Evolutionary conservation across 1,140 invertebrate species (phyloP).

Genomic region (Teleogryllus occipitalis): DNA sequence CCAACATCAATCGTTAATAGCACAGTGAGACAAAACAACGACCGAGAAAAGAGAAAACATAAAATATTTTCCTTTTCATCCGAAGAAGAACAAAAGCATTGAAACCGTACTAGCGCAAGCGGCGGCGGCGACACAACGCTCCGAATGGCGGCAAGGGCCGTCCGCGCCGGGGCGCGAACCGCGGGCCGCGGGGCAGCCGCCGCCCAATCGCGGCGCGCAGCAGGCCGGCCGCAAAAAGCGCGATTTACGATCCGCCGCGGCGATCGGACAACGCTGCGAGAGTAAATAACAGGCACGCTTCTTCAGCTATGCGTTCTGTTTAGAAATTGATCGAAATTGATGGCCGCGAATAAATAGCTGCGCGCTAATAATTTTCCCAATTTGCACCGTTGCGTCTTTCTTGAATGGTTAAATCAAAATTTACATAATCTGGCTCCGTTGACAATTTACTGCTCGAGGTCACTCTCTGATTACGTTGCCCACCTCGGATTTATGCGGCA

Average conservation of each 20-base stretch:
- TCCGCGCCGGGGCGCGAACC: neutral
- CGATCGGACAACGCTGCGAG: neutral
- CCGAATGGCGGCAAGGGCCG: too few species aligned
- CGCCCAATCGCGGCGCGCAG: neutral
- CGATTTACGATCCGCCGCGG: neutral
- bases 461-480: neutral
- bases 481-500: neutral
- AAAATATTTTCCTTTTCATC: too few species aligned
- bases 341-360: neutral
- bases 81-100: too few species aligned
- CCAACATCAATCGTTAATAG: too few species aligned
- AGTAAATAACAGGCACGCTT: neutral
- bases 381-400: slow-evolving; percentile 1
- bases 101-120: too few species aligned
- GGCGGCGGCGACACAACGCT: too few species aligned
- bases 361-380: neutral
- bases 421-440: neutral
- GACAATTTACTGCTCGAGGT: neutral
- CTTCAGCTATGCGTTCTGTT: slow-evolving; percentile 3
- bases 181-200: neutral
- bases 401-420: slow-evolving; percentile 6
- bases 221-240: neutral
- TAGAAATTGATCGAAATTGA: slow-evolving; percentile 1
- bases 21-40: too few species aligned
- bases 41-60: too few species aligned